Evolutionary conservation across 2,797 vertebrate genomes (phyloP), one percentile per base, ranked within the genome.

Genomic region (Lepus oiostolus): DNA sequence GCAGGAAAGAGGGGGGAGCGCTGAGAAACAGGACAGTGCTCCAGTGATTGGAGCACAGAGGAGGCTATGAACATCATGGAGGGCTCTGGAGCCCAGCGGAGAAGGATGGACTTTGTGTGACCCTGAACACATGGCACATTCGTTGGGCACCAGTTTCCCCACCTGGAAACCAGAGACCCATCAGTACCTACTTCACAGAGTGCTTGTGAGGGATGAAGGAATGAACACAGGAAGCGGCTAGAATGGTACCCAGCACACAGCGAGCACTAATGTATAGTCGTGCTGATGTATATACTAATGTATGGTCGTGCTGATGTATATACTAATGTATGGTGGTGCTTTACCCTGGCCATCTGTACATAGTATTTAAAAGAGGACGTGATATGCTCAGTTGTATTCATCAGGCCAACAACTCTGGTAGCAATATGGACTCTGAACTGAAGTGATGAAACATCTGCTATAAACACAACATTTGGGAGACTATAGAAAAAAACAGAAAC

Each of bases 371-470:
- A 71, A 60, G 84, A 22, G n/a, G 9, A 12, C n/a, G 26, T 52
- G 35, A 5, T 2, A 47, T 28, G 13, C n/a, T 79, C 47, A 28
- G 21, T 68, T 30, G 62, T 35, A 21, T 13, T 50, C 47, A 19
- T 16, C 65, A 92, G 93, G 85, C 58, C 81, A 93, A 62, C 35
- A 93, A 75, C 16, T 71, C 79, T 47, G 54, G 28, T 30, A 74
- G 54, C 50, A 32, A 5, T 14, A 21, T 35, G 26, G 62, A 74
- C 32, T 54, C 52, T 94, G 77, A 90, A 32, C 16, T 71, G 24
- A 92, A 94, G 9, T 72, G 65, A n/a, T 62, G 28, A 80, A 75
- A 28, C n/a, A 35, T 65, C 32, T 47, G 35, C 28, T 62, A 3
- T 74, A 35, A 93, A 72, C 67, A 83, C 93, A 74, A 19, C 26